A percentile compares a stretch with the other conserved stretches of the same genome.
phyloP scores from a whole-genome alignment of 1,140 invertebrate genomes.

The Drosophila kurseongensis region DNA sequence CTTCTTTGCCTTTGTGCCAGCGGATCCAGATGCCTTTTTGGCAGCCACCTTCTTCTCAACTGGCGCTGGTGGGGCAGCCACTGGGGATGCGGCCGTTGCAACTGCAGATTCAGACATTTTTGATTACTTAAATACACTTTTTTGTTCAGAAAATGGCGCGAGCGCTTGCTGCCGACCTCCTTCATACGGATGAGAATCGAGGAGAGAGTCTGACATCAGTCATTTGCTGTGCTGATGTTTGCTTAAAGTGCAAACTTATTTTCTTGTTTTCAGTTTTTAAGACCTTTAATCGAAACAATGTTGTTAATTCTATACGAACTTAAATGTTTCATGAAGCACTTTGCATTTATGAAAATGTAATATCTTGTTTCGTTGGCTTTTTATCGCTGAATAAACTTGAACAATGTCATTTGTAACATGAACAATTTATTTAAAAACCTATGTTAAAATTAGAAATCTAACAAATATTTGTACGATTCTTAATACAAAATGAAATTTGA shows the following conservation, averaged over 20 bases:
- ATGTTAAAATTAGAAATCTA: neutral
- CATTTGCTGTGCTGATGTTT: no score
- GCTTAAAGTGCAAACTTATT: no score
- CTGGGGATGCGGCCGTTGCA: constrained; percentile 38
- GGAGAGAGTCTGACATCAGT: neutral
- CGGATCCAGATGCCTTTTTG: neutral
- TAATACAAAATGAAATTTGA: no score
- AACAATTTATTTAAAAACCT: neutral
- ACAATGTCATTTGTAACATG: neutral
- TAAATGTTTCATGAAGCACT: neutral
- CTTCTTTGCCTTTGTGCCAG: constrained; percentile 75
- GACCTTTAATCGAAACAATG: neutral
- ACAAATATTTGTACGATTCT: neutral
- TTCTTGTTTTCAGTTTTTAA: no score
- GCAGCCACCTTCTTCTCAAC: constrained; percentile 3
- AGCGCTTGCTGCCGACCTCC: neutral
- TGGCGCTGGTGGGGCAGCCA: constrained; percentile 2
- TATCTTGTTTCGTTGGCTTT: neutral
- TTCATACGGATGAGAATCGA: neutral
- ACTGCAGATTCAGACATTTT: constrained; percentile 46
- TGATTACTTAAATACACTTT: constrained; percentile 1
- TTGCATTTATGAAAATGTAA: neutral
- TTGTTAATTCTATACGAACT: neutral
- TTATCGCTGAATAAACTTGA: neutral
- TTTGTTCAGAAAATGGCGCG: neutral